Evolutionary conservation across 2,888 invertebrate species (phyloP), one percentile per base, ranked within the genome.

Genomic region (Tuta absoluta): DNA sequence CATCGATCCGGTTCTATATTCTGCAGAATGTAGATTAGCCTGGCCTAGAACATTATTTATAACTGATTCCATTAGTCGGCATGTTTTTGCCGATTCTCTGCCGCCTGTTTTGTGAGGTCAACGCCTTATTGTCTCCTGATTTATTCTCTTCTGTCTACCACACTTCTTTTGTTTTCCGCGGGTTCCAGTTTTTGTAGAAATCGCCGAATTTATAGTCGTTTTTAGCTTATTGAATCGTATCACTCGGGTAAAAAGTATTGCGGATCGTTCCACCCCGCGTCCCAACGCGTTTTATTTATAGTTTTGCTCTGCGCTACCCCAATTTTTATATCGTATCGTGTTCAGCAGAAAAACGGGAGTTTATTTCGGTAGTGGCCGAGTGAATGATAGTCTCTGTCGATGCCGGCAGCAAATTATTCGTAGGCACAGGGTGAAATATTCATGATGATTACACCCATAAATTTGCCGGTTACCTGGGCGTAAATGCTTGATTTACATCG

Each of bases 401-500:
- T 62, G 62, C 53, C 51, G 28, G 62, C 48, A 49, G 61, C 48
- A 61, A 61, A 49, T 61, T 61, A 49, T 64, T n/a, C 59, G 41
- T 60, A 59, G 38, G 49, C 11, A n/a, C 24, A 49, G 49, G 53
- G 37, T 62, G 53, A 79, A 82, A 80, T 76, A 80, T 82, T 80
- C 78, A 76, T 77, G 80, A 75, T 81, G 81, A 84, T 85, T 82
- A 81, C 79, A 72, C 69, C 72, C 81, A 84, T 85, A 86, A 85
- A 86, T 85, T 79, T 74, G 60, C 69, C 72, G 62, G 77, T 76
- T 77, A 81, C 78, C 78, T 76, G 78, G 74, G 73, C 73, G 76
- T 81, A 81, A 84, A 83, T 79, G 78, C 75, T 75, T 84, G 81
- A 84, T 82, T 82, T 82, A 84, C 76, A 67, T 69, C 72, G 69